Evolutionary conservation across 2,797 vertebrate genomes (phyloP).

Genomic region (Gorsachius magnificus): DNA sequence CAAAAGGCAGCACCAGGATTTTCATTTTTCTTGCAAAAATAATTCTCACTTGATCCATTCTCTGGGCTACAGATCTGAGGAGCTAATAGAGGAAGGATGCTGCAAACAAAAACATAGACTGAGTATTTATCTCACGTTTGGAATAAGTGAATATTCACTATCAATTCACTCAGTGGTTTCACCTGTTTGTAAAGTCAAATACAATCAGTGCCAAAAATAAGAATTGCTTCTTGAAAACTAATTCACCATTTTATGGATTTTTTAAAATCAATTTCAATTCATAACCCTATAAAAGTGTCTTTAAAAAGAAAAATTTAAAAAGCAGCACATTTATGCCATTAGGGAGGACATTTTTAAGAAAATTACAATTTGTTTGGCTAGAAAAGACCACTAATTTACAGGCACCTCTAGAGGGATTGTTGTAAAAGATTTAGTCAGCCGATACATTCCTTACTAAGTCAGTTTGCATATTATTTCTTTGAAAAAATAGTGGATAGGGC

Average conservation of each 20-base stretch:
- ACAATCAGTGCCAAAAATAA: neutral
- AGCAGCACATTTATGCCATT: neutral
- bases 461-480: slow-evolving; percentile 69
- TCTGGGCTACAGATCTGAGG: neutral
- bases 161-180: neutral
- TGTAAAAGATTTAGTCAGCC: slow-evolving; percentile 61
- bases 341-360: neutral
- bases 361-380: neutral
- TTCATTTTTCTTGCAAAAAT: neutral
- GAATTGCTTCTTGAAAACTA: neutral
- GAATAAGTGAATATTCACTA: slow-evolving; percentile 13
- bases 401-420: neutral
- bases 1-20: neutral
- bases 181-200: slow-evolving; percentile 42
- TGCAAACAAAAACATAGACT: neutral
- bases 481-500: slow-evolving; percentile 4
- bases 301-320: neutral
- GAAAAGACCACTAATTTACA: neutral
- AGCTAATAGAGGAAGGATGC: neutral
- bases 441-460: slow-evolving; percentile 48
- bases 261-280: neutral
- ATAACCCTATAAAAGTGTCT: neutral
- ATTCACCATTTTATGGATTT: neutral
- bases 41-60: neutral
- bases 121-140: neutral